A percentile compares a stretch with the other conserved stretches of the same genome.
Evolutionary conservation across 2,797 vertebrate genomes (phyloP).

Genomic region (Eupleurogrammus muticus): DNA sequence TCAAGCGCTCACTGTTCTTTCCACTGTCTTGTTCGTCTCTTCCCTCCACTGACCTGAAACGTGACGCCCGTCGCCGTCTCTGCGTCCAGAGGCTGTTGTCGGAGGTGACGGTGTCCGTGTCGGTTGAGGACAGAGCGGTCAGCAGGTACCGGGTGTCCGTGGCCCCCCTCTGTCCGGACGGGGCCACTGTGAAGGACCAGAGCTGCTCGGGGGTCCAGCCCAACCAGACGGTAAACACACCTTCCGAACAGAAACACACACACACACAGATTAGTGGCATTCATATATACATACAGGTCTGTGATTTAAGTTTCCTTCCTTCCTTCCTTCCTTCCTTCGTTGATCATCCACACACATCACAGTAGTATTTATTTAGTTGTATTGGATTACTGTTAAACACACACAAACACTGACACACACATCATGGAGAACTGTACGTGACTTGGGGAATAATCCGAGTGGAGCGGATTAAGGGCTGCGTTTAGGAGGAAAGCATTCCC

Average conservation of each 20-base stretch:
- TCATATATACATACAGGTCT: not conserved
- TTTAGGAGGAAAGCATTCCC: slow-evolving; percentile 63
- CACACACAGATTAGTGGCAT: not conserved
- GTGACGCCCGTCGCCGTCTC: not conserved
- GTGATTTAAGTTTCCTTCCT: not conserved
- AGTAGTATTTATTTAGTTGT: slow-evolving; percentile 22
- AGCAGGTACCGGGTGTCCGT: slow-evolving; percentile 91
- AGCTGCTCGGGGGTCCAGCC: slow-evolving; percentile 91
- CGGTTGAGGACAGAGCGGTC: slow-evolving; percentile 89
- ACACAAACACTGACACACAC: slow-evolving; percentile 16
- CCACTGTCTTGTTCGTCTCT: slow-evolving; percentile 5
- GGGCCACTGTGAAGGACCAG: slow-evolving; percentile 81
- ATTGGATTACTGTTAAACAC: slow-evolving; percentile 34
- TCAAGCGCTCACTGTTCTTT: slow-evolving; percentile 15
- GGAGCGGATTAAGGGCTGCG: slow-evolving; percentile 66
- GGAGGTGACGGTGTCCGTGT: slow-evolving; percentile 92
- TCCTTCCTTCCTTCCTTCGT: too few relatives aligned
- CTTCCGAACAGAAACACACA: slow-evolving; percentile 1
- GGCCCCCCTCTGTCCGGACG: slow-evolving; percentile 92
- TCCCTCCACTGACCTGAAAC: not conserved
- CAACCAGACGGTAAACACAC: slow-evolving; percentile 88
- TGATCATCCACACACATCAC: not conserved
- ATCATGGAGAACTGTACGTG: slow-evolving; percentile 34
- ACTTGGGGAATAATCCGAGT: slow-evolving; percentile 62
- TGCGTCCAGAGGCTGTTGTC: slow-evolving; percentile 90